Conservation (phyloP, 2,888 invertebrate species). For the Hemithea aestivaria region DNA sequence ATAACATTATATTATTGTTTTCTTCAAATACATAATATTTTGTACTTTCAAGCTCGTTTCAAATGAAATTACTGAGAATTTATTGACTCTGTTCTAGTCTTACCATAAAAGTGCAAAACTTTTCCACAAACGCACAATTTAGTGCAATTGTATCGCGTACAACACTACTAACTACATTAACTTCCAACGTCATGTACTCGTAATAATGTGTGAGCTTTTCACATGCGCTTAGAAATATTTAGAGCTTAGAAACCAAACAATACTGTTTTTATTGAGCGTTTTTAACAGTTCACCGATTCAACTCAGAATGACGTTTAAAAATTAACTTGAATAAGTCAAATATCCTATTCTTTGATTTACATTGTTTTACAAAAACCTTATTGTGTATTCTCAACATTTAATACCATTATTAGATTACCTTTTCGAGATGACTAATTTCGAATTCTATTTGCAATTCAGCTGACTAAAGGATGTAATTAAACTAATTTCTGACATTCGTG, state of each 20-base stretch:
- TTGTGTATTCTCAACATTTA: conserved; percentile 37
- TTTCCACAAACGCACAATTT: conserved; percentile 55
- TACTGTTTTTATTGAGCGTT: too few species aligned
- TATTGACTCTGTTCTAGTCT: conserved; percentile 53
- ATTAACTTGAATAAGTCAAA: too few species aligned
- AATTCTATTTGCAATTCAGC: conserved; percentile 62
- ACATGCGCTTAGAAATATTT: too few species aligned
- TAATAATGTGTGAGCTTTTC: too few species aligned
- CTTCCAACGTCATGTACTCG: too few species aligned
- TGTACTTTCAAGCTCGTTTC: conserved; percentile 50
- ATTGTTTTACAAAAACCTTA: too few species aligned
- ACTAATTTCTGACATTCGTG: conserved; percentile 67
- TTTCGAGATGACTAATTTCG: conserved; percentile 57
- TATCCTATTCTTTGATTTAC: too few species aligned
- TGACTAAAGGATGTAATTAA: conserved; percentile 63
- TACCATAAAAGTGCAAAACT: conserved; percentile 59
- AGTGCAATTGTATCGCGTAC: conserved; percentile 42
- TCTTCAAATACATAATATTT: conserved; percentile 62
- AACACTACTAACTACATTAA: conserved; percentile 22
- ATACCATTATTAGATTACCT: conserved; percentile 44
- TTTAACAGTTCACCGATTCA: too few species aligned
- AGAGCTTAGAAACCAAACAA: too few species aligned
- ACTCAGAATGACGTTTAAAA: too few species aligned
- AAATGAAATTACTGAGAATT: conserved; percentile 54
- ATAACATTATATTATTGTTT: conserved; percentile 64